Percentiles rank a stretch among this genome's conserved stretches.
phyloP scores from a whole-genome alignment of 2,888 invertebrate species.

The Xestia c-nigrum region DNA sequence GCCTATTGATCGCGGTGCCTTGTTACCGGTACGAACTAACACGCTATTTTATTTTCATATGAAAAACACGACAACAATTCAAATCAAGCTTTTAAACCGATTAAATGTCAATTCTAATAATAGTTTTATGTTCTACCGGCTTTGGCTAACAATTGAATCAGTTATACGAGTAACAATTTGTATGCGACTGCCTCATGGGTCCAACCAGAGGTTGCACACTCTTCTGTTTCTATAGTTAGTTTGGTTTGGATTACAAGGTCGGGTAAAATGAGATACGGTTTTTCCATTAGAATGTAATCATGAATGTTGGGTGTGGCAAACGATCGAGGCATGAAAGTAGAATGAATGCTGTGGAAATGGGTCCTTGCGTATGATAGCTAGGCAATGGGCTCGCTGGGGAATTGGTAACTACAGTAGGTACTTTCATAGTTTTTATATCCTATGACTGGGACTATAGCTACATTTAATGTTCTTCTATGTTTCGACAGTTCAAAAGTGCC shows the following conservation, averaged over 20 bases:
- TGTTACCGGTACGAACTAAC: neutral
- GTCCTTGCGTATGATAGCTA: no score
- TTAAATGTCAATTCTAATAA: neutral
- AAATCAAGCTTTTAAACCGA: neutral
- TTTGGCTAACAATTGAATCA: neutral
- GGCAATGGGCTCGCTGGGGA: no score
- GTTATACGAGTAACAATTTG: neutral
- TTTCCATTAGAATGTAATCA: neutral
- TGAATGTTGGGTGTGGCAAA: no score
- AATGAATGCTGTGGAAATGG: no score
- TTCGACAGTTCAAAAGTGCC: no score
- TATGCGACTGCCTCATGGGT: neutral
- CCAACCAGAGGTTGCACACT: neutral
- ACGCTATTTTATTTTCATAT: neutral
- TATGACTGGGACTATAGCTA: no score
- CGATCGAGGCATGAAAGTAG: no score
- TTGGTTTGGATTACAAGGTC: neutral
- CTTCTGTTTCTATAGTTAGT: neutral
- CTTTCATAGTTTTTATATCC: no score
- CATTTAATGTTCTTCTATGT: no score
- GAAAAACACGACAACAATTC: neutral
- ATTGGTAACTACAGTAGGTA: no score
- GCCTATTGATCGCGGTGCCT: neutral
- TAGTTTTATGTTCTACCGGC: neutral
- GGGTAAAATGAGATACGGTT: neutral